Evolutionary conservation across 2,888 invertebrate species (phyloP), one percentile per base, ranked within the genome.

Genomic region (Pristionchus arcanus): DNA sequence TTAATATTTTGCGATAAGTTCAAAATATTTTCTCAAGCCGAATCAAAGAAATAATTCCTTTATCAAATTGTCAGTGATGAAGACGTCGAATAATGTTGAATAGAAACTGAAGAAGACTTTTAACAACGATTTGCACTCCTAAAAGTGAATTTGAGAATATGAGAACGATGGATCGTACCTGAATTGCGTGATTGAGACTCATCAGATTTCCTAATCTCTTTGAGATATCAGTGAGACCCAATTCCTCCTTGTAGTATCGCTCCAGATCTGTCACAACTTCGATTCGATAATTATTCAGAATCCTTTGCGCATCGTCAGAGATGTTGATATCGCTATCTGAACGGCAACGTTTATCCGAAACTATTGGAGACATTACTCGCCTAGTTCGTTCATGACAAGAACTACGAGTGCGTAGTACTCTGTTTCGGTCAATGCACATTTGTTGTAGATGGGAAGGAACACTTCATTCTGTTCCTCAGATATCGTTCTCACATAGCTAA

Each of bases 71-170:
- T 81, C 49, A 3, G 81, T 81, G 13, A 81, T 81, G n/a, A 49
- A 81, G 2, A 81, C 49, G 19, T 81, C 81, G 16, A 81, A 81
- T 2, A 81, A 4, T 3, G 81, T 81, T 25, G 49, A 1, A 28
- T 81, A 81, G 49, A 81, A 81, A 15, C 49, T 42, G 81, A 81
- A 49, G 49, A 49, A 81, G n/a, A 81, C 49, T n/a, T 81, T 81
- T 7, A 81, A 34, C 15, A 81, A 49, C n/a, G 81, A 81, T 49
- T 81, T 81, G 49, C 81, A 81, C 49, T 81, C 81, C 81, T 81
- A 21, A 25, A 81, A 9, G 15, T 13, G 1, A 16, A 9, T 16
- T 9, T 31, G 28, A 11, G 16, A 11, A n/a, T 66, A 3, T 66
- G 25, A 66, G 4, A 28, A 42, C 37, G 11, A 42, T 37, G 25